These are phyloP conservation scores for Plagodis dolabraria DNA, from an alignment of 2,888 invertebrate species.

Conservation along the genomic window DNA sequence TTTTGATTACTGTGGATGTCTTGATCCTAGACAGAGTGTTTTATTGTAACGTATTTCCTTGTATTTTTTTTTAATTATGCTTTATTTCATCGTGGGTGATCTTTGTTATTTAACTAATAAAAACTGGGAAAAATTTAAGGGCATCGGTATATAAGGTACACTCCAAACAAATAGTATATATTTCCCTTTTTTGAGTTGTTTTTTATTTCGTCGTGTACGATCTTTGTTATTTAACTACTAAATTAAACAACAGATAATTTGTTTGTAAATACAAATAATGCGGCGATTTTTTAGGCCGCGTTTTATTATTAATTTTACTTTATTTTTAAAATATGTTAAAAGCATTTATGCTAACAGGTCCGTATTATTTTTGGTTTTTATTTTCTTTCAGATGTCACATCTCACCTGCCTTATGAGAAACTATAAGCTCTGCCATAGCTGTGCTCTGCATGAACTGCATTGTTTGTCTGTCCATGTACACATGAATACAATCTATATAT, in stretches of 20 bases:
- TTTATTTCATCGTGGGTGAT: not conserved
- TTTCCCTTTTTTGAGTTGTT: too few species aligned
- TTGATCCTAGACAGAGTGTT: conserved; percentile 20
- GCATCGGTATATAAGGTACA: too few species aligned
- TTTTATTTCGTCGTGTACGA: too few species aligned
- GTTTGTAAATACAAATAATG: too few species aligned
- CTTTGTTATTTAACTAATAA: too few species aligned
- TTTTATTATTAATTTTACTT: too few species aligned
- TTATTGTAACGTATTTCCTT: not conserved
- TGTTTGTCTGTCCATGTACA: conserved; percentile 66
- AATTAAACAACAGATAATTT: too few species aligned
- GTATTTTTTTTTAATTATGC: conserved; percentile 9
- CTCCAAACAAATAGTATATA: too few species aligned
- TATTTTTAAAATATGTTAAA: too few species aligned
- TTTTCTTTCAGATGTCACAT: conserved; percentile 95
- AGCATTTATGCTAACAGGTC: conserved; percentile 8
- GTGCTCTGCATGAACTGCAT: conserved; percentile 81
- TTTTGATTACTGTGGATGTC: conserved; percentile 30
- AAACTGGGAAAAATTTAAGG: too few species aligned
- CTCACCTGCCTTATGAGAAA: conserved; percentile 96
- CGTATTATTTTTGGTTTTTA: conserved; percentile 64
- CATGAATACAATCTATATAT: conserved; percentile 56
- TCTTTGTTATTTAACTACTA: too few species aligned
- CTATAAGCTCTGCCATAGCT: conserved; percentile 88
- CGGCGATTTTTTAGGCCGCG: too few species aligned